Evolutionary conservation across 2,797 vertebrate species (phyloP).

Genomic region (Sphenodon punctatus): DNA sequence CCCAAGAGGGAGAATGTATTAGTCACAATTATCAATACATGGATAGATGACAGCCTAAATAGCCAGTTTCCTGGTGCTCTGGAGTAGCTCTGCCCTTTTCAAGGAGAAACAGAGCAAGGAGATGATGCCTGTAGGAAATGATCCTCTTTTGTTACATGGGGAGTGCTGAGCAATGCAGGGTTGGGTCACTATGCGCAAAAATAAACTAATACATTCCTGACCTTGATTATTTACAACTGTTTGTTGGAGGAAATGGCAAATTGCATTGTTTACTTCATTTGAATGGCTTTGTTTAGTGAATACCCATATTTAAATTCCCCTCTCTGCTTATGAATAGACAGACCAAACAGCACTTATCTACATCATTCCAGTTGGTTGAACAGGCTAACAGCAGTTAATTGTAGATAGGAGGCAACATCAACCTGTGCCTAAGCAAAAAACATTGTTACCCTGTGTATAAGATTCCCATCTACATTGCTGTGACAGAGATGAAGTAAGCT

Average conservation of each 20-base stretch:
- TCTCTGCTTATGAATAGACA: not conserved
- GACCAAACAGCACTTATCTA: not conserved
- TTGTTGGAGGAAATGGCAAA: not conserved
- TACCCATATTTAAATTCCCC: not conserved
- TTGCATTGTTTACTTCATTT: not conserved
- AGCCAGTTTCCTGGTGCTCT: constrained; percentile 26
- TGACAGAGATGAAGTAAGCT: not conserved
- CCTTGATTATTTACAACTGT: constrained; percentile 36
- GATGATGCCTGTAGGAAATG: constrained; percentile 9
- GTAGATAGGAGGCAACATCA: not conserved
- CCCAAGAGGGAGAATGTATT: constrained; percentile 47
- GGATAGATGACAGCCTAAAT: constrained; percentile 53
- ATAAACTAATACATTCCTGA: constrained; percentile 14
- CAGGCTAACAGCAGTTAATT: not conserved
- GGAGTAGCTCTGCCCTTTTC: constrained; percentile 21
- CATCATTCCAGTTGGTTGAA: not conserved
- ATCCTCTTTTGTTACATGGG: constrained; percentile 16
- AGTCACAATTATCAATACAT: constrained; percentile 59
- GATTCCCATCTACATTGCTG: not conserved
- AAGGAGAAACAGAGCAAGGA: constrained; percentile 39
- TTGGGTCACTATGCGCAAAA: not conserved
- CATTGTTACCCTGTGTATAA: not conserved
- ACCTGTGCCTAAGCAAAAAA: not conserved
- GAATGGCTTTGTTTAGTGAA: not conserved
- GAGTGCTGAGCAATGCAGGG: constrained; percentile 8